These are phyloP conservation scores for Asarcornis scutulata DNA, from an alignment of 2,113 vertebrate species.

Conservation along the genomic window DNA sequence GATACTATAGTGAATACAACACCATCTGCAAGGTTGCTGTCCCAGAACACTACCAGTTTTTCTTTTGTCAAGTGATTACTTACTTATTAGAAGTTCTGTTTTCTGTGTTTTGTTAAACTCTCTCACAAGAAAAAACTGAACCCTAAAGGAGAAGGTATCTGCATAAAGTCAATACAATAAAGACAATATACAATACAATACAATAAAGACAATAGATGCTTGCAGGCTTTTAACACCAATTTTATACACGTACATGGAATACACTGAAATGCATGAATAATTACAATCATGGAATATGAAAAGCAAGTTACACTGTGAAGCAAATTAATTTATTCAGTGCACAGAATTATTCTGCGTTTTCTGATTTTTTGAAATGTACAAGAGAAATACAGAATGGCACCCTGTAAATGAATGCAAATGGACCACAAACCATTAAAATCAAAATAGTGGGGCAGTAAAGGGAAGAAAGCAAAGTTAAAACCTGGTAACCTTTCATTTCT, in stretches of 20 bases:
- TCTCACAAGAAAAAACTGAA: background rate
- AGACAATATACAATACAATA: too few relatives aligned
- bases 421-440: background rate
- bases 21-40: background rate
- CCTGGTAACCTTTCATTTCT: constrained; percentile 1
- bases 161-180: background rate
- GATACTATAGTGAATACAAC: background rate
- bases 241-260: background rate
- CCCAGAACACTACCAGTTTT: background rate
- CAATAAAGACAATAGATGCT: background rate
- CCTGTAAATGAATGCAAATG: background rate
- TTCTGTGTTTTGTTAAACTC: background rate
- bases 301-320: background rate
- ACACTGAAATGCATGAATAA: background rate
- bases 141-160: background rate
- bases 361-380: background rate
- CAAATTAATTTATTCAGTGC: background rate
- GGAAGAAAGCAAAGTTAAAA: background rate
- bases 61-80: background rate
- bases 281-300: background rate
- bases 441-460: background rate
- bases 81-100: background rate
- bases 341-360: background rate
- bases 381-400: background rate
- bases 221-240: background rate